phyloP scores from a whole-genome alignment of 2,888 invertebrate species.

The Ennomos fuscantarius region DNA sequence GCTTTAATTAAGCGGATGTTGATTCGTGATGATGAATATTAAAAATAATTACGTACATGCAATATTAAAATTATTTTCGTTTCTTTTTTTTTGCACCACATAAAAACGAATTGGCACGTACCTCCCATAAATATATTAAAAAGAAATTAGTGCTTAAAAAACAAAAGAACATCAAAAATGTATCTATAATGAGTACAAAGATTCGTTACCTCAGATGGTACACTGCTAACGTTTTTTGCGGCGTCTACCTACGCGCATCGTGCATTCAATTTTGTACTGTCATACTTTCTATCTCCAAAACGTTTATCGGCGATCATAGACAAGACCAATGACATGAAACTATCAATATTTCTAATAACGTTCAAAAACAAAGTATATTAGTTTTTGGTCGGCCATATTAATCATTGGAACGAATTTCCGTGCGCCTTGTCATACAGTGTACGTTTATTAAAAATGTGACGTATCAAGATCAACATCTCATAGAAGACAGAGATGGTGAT shows the following conservation, averaged over 20 bases:
- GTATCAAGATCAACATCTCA: conserved; percentile 85
- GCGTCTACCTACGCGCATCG: conserved; percentile 66
- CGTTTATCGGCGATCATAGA: conserved; percentile 80
- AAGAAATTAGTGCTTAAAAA: conserved; percentile 34
- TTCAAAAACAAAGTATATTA: conserved; percentile 83
- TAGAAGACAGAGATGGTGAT: conserved; percentile 68
- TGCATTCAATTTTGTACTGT: conserved; percentile 73
- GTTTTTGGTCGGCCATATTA: conserved; percentile 81
- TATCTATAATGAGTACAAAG: conserved; percentile 39
- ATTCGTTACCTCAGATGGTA: conserved; percentile 58
- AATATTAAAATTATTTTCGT: too few relatives aligned
- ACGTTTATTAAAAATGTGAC: conserved; percentile 86
- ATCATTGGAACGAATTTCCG: conserved; percentile 84
- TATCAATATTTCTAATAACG: conserved; percentile 85
- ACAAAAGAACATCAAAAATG: conserved; percentile 29
- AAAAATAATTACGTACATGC: too few relatives aligned
- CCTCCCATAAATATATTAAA: conserved; percentile 35
- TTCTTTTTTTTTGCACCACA: background rate
- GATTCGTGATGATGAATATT: too few relatives aligned
- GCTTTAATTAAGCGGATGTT: too few relatives aligned
- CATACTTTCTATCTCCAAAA: conserved; percentile 78
- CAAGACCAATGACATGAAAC: conserved; percentile 83
- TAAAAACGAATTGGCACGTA: conserved; percentile 22
- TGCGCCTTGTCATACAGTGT: conserved; percentile 82
- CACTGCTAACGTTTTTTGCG: conserved; percentile 59